These are phyloP conservation scores for Volucella bombylans DNA, from an alignment of 2,888 invertebrate genomes.

Conservation along the genomic window DNA sequence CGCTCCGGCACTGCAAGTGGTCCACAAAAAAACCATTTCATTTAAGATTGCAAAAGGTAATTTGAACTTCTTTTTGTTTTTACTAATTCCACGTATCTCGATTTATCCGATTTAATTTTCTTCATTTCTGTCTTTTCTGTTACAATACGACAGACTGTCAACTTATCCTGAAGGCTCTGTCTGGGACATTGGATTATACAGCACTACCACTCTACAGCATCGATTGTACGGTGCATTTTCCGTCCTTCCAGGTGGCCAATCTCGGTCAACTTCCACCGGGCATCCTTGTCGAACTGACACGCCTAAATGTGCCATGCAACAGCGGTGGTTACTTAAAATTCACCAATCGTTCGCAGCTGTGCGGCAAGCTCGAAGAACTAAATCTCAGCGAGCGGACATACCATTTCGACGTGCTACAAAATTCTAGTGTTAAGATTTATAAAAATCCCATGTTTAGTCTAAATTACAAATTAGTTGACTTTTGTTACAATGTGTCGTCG, in stretches of 20 bases:
- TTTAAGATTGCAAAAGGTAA: conserved; percentile 78
- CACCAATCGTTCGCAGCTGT: conserved; percentile 83
- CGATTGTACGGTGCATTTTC: conserved; percentile 79
- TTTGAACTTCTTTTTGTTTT: not conserved
- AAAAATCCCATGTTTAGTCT: conserved; percentile 87
- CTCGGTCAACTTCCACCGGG: conserved; percentile 81
- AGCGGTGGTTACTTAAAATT: conserved; percentile 85
- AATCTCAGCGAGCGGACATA: conserved; percentile 84
- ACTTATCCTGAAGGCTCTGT: conserved; percentile 77
- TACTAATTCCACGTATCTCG: not conserved
- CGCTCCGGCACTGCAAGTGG: conserved; percentile 71
- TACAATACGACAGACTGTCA: conserved; percentile 76
- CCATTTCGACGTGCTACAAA: conserved; percentile 84
- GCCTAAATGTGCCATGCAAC: conserved; percentile 88
- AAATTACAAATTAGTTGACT: conserved; percentile 87
- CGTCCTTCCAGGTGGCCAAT: conserved; percentile 75
- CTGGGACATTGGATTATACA: conserved; percentile 78
- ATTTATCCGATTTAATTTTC: conserved; percentile 3
- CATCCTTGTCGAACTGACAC: conserved; percentile 86
- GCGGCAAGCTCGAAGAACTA: conserved; percentile 89
- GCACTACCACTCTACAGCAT: conserved; percentile 78
- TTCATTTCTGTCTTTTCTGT: not conserved
- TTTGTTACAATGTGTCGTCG: conserved; percentile 88
- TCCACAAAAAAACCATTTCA: conserved; percentile 76
- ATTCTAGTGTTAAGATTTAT: conserved; percentile 84